phyloP scores from a whole-genome alignment of 1,140 invertebrate genomes.

The Drosophila biarmipes region DNA sequence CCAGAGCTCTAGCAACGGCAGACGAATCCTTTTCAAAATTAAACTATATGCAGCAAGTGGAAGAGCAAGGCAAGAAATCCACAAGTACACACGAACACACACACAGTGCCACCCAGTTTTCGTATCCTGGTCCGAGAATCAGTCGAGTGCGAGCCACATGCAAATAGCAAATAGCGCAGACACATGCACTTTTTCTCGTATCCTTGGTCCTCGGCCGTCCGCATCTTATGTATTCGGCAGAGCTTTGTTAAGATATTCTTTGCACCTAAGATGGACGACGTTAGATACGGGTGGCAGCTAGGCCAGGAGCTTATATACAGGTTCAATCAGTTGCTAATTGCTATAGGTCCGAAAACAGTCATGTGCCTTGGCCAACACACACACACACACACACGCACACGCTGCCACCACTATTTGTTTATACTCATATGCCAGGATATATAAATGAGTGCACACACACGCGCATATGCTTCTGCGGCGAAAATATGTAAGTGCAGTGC shows the following conservation, averaged over 20 bases:
- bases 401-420: conserved; percentile 29
- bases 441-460: conserved; percentile 17
- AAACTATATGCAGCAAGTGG: conserved; percentile 76
- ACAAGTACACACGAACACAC: conserved; percentile 13
- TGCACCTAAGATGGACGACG: conserved; percentile 73
- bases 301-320: conserved; percentile 62
- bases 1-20: conserved; percentile 75
- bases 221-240: conserved; percentile 71
- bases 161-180: conserved; percentile 82
- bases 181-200: conserved; percentile 81
- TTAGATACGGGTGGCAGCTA: conserved; percentile 44
- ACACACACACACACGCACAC: not conserved
- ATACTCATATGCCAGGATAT: conserved; percentile 41
- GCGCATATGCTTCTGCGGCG: conserved; percentile 36
- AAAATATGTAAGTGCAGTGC: conserved; percentile 49
- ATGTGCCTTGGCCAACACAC: conserved; percentile 7
- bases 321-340: conserved; percentile 81
- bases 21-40: conserved; percentile 81
- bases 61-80: conserved; percentile 69
- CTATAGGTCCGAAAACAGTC: conserved; percentile 63
- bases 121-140: conserved; percentile 57
- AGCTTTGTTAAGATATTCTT: conserved; percentile 82
- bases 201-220: conserved; percentile 45
- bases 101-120: conserved; percentile 28
- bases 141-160: conserved; percentile 77